Conservation (phyloP, 1,140 invertebrate genomes). For the Magallana gigas region DNA sequence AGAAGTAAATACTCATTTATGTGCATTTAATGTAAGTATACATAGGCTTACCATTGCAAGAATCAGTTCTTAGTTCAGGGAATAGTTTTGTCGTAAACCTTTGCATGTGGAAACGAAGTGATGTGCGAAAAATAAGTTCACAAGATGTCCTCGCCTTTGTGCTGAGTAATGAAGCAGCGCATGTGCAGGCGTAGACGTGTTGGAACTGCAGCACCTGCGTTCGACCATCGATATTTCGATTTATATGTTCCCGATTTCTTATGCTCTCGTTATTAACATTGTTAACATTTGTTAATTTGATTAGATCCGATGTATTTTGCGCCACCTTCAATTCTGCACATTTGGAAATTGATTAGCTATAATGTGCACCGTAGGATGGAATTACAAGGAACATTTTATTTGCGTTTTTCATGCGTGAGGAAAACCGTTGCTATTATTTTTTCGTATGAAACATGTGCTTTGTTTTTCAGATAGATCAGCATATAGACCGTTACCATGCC, state of each 20-base stretch:
- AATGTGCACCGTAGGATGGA: background rate
- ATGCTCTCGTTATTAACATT: too few species aligned
- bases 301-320: background rate
- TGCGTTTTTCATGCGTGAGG: slow-evolving; percentile 31
- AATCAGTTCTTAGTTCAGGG: background rate
- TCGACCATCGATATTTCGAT: too few species aligned
- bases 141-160: slow-evolving; percentile 14
- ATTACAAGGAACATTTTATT: background rate
- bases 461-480: slow-evolving; percentile 51
- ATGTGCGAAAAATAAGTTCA: background rate
- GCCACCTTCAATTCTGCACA: background rate
- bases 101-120: background rate
- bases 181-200: background rate
- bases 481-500: slow-evolving; percentile 46
- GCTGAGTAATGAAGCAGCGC: background rate
- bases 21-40: background rate
- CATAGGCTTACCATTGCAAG: background rate
- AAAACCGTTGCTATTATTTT: background rate
- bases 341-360: background rate
- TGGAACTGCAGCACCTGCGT: too few species aligned
- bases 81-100: background rate
- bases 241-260: too few species aligned
- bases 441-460: slow-evolving; percentile 43
- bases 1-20: background rate
- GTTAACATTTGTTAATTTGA: background rate